Evolutionary conservation across 2,888 invertebrate genomes (phyloP), one percentile per base, ranked within the genome.

Genomic region (Scotopteryx bipunctaria): DNA sequence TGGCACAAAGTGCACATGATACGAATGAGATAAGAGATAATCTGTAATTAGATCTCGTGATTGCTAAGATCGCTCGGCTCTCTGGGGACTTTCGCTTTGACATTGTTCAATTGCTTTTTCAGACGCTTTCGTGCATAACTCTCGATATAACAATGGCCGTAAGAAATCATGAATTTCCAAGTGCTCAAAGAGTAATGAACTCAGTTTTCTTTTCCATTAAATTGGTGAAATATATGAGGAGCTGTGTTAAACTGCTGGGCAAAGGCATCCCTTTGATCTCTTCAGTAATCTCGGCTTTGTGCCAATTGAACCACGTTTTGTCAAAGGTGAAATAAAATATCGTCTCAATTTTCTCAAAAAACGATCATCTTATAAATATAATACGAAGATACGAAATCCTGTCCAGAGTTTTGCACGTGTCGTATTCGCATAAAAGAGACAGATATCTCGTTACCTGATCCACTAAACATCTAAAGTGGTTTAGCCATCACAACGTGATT

Each of bases 81-180:
- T 46, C 49, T 11, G 13, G 54, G 19, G 57, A 62, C 57, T 62
- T 57, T 57, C 55, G 46, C 60, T 54, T 57, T 52, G 50, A 50
- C 57, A 57, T 57, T 62, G 62, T 57, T 59, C 59, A 57, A 62
- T 57, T 54, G 41, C 55, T 42, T 57, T 57, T 57, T 46, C 50
- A 59, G 57, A 53, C 52, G 55, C 49, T 49, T 47, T 44, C 55
- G 53, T 52, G 44, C 56, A 53, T 35, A 53, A 59, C 62, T 59
- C 57, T 62, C 62, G 50, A 46, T 56, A 41, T 49, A 54, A 62
- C 62, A 62, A 62, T 62, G 56, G 49, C 36, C 49, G 38, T 54
- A 59, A 59, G 54, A 58, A 61, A 50, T 31, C 32, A 54, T 47
- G 44, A 61, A 46, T 45, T 58, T 52, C 44, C 25, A 46, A 52